Conservation (phyloP, 2,888 invertebrate genomes). For the Leptopilina myrica region DNA sequence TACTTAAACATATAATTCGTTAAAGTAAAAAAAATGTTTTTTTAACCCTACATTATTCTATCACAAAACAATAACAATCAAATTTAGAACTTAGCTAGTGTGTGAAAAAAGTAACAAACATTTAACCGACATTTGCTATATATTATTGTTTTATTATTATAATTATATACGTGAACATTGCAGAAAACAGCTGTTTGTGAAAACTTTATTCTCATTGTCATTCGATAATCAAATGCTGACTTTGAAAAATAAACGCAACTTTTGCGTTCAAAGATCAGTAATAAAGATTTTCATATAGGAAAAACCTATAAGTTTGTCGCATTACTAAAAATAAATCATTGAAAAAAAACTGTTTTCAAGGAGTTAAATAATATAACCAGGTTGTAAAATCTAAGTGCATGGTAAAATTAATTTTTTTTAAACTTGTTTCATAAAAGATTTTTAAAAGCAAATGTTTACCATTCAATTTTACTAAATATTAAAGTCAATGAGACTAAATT, state of each 20-base stretch:
- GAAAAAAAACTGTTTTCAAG: background rate
- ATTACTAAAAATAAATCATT: background rate
- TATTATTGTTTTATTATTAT: slow-evolving; percentile 12
- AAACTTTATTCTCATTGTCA: slow-evolving; percentile 8
- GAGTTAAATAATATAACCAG: background rate
- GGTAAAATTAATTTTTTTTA: background rate
- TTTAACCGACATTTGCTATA: background rate
- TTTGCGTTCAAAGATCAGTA: background rate
- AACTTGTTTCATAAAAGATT: background rate
- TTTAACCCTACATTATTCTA: too few relatives aligned
- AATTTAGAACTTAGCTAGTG: too few relatives aligned
- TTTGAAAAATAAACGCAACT: background rate
- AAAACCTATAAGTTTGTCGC: background rate
- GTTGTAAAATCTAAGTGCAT: background rate
- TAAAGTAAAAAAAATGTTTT: too few relatives aligned
- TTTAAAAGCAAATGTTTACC: background rate
- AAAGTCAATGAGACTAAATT: background rate
- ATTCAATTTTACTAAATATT: background rate
- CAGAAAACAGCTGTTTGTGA: slow-evolving; percentile 31
- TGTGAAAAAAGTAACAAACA: background rate
- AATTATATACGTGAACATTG: background rate
- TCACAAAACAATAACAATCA: too few relatives aligned
- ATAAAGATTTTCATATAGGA: background rate
- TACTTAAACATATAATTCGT: too few relatives aligned
- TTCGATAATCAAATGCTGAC: slow-evolving; percentile 23